Evolutionary conservation across 2,113 vertebrate species (phyloP).

Genomic region (Psilopogon haemacephalus): DNA sequence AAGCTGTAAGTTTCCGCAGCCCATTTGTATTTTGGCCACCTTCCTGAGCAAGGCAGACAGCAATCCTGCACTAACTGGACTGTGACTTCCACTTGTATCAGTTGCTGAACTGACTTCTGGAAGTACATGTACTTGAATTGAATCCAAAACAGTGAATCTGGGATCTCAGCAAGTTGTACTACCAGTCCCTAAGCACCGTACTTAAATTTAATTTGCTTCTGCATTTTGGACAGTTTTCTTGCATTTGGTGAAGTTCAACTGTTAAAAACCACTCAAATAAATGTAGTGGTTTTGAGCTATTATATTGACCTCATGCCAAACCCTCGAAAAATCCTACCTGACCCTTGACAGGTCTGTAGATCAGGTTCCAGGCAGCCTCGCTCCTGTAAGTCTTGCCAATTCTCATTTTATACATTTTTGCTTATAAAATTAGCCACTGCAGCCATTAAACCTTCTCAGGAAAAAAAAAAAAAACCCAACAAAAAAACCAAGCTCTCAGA

Average conservation of each 20-base stretch:
- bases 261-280: neutral
- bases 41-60: conserved; percentile 32
- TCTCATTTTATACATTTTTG: neutral
- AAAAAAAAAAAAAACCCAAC: neutral
- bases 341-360: neutral
- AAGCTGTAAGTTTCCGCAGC: conserved; percentile 12
- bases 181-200: neutral
- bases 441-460: neutral
- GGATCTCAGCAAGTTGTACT: neutral
- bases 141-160: neutral
- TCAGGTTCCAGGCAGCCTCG: neutral
- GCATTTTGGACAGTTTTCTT: neutral
- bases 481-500: neutral
- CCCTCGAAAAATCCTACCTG: neutral
- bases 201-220: neutral
- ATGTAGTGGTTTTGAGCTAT: neutral
- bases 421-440: neutral
- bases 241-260: neutral
- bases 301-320: neutral
- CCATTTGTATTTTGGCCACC: conserved; percentile 32
- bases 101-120: conserved; percentile 17
- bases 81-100: neutral
- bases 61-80: neutral
- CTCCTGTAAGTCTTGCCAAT: neutral
- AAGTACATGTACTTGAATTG: neutral